Evolutionary conservation across 2,888 invertebrate species (phyloP), one percentile per base, ranked within the genome.

Genomic region (Ramazzottius varieornatus): DNA sequence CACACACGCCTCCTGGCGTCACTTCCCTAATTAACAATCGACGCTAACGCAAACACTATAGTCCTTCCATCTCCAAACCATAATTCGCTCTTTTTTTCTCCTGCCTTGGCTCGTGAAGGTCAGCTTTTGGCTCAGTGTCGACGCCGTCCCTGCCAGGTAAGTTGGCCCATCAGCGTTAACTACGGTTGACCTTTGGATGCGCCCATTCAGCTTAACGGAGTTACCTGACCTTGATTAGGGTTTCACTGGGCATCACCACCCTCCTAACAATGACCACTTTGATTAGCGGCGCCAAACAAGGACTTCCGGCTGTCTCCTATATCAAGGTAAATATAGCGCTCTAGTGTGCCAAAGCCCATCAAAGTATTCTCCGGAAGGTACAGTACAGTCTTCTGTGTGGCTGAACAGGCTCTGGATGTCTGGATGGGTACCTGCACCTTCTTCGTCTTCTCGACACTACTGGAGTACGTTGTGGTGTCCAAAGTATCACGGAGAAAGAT

Each of bases 241-340:
- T 54, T 24, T 54, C 54, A 54, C 54, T 54, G 54, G 54, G 54
- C 54, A 54, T 54, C 54, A 54, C 54, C 8, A 54, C 54, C 24
- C 29, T 54, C n/a, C 54, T 54, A 8, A 54, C 54, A 54, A 54
- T 54, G 54, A 54, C 54, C 13, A 54, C 54, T 24, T 24, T 54
- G 24, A 54, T 54, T 54, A 54, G 54, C 54, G 54, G 54, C 13
- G 54, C 54, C 54, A 54, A 54, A 29, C 54, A 54, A 54, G 54
- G 54, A n/a, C 54, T 54, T 54, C 54, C 54, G 29, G 54, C 54
- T 13, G 54, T 54, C 8, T 54, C 54, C 4, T 54, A 54, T 29
- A 54, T 54, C 4, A 54, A 54, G 24, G 54, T 54, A 54, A 16
- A 24, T 40, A 13, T 40, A n/a, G n/a, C n/a, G n/a, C n/a, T n/a